These are phyloP conservation scores for Drosophila pruinosa DNA, from an alignment of 1,140 invertebrate species.

Conservation along the genomic window DNA sequence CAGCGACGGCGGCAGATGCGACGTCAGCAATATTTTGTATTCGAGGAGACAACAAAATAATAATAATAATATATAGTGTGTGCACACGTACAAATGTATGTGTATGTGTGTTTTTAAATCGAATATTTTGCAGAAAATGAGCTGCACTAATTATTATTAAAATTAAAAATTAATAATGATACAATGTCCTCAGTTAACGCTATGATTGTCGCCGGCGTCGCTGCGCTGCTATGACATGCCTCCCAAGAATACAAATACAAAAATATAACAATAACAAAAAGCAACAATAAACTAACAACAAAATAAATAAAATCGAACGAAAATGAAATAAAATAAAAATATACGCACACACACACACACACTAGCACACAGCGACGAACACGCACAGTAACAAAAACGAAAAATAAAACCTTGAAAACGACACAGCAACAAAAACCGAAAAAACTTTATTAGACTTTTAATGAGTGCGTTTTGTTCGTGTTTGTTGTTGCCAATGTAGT, in stretches of 20 bases:
- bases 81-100: no score
- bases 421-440: constrained; percentile 36
- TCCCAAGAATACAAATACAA: background rate
- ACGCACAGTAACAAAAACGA: constrained; percentile 37
- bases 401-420: constrained; percentile 47
- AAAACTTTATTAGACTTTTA: constrained; percentile 53
- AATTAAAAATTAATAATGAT: constrained; percentile 48
- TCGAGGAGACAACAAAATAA: constrained; percentile 59
- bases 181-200: constrained; percentile 10
- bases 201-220: constrained; percentile 10
- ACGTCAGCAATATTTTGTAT: constrained; percentile 68
- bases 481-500: constrained; percentile 1
- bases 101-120: constrained; percentile 1
- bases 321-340: constrained; percentile 49
- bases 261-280: background rate
- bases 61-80: constrained; percentile 27
- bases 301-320: constrained; percentile 38
- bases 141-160: constrained; percentile 37
- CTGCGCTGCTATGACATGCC: constrained; percentile 16
- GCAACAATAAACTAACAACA: constrained; percentile 29
- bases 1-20: constrained; percentile 62
- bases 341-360: constrained; percentile 25
- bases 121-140: constrained; percentile 39
- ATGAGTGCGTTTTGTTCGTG: constrained; percentile 49
- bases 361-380: constrained; percentile 12